Evolutionary conservation across 2,113 vertebrate species (phyloP), one percentile per base, ranked within the genome.

Genomic region (Cariama cristata): DNA sequence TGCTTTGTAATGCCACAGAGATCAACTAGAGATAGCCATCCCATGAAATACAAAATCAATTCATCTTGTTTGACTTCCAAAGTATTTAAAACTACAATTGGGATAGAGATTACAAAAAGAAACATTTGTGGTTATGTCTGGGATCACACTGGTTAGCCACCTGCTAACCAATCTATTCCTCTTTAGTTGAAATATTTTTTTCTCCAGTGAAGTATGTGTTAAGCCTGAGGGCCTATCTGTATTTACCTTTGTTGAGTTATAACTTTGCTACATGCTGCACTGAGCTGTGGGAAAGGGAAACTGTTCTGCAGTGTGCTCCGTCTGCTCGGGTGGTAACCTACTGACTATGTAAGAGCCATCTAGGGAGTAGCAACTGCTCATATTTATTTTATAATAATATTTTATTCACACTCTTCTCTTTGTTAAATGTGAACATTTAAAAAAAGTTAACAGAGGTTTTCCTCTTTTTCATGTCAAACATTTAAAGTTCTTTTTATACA

Each of bases 71-170:
- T 13, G 21, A 72, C 58, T 92, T 97, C 90, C 83, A 91, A 95
- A 80, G 58, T 95, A 79, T 94, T 96, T 95, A 81, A 96, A 97
- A 71, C 40, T 16, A 24, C 79, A 96, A 69, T 35, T 84, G 60
- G 85, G 74, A 81, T 5, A 73, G 68, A 96, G 86, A 97, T 89
- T 85, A 26, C 28, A 71, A 80, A 91, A 94, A 91, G 45, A 86
- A 94, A 88, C 77, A 23, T 91, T 71, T 84, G 60, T 84, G 49
- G 47, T 86, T 94, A 67, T 91, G 53, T 90, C 53, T 94, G 71
- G 15, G 24, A 86, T 96, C 91, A 79, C 84, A 91, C 93, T 97
- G 94, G 40, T 82, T 94, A 96, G 88, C 96, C 96, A 97, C 90
- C 95, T 97, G 96, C 94, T 97, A 96, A 86, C 88, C 86, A 91